These are phyloP conservation scores for Romanogobio albipinnatus DNA, from an alignment of 2,113 vertebrate genomes.

Conservation along the genomic window DNA sequence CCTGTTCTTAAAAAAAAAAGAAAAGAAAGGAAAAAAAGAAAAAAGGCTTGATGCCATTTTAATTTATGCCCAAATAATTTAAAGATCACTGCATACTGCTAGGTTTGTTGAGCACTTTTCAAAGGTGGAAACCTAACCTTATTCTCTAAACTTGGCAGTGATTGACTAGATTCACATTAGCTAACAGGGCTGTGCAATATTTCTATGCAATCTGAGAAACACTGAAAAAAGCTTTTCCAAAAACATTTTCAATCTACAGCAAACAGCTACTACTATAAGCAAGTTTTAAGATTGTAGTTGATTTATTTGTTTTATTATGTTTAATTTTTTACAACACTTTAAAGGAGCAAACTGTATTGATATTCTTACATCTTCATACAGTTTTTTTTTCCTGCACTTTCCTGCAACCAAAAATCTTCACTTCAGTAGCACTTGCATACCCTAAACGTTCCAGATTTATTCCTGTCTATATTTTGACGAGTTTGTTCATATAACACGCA, in stretches of 20 bases:
- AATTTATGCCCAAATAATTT: neutral
- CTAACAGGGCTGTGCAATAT: neutral
- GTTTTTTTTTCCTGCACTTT: too few species aligned
- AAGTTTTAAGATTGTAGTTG: neutral
- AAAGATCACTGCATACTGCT: neutral
- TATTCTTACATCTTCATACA: neutral
- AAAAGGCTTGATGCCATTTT: neutral
- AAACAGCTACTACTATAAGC: neutral
- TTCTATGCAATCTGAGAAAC: neutral
- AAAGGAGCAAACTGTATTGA: neutral
- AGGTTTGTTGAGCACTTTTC: neutral
- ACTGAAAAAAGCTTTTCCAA: neutral
- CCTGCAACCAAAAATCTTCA: too few species aligned
- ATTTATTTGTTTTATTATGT: neutral
- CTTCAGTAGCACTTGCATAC: too few species aligned
- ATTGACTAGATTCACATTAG: neutral
- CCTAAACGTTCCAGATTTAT: too few species aligned
- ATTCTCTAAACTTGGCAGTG: neutral
- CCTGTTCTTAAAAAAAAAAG: neutral
- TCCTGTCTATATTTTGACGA: too few species aligned
- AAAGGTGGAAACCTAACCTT: neutral
- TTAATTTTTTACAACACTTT: neutral
- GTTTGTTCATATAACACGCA: too few species aligned
- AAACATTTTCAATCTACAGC: neutral
- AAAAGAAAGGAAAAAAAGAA: too few species aligned